Evolutionary conservation across 2,888 invertebrate genomes (phyloP).

Genomic region (Ennomos quercinarius): DNA sequence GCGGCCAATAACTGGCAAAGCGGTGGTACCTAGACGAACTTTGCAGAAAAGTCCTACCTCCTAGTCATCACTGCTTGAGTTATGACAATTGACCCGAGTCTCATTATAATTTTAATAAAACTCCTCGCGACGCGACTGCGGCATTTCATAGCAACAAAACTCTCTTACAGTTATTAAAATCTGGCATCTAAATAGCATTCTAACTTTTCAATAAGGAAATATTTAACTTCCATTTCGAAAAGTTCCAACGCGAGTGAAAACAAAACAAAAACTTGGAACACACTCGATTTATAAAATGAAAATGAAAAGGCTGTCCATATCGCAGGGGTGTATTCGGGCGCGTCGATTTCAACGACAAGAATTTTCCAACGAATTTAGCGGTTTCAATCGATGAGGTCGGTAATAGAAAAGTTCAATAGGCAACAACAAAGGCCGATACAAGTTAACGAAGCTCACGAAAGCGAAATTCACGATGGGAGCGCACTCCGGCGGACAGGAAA

Average conservation of each 20-base stretch:
- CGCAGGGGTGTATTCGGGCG: constrained; percentile 44
- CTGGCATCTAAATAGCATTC: constrained; percentile 61
- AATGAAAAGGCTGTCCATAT: constrained; percentile 67
- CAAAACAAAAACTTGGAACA: constrained; percentile 66
- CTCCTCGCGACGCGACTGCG: constrained; percentile 19
- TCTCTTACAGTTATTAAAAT: constrained; percentile 70
- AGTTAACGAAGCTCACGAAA: constrained; percentile 83
- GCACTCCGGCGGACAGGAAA: constrained; percentile 80
- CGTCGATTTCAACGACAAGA: constrained; percentile 60
- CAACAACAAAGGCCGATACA: constrained; percentile 81
- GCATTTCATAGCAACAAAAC: constrained; percentile 50
- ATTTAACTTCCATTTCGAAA: constrained; percentile 73
- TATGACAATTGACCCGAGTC: constrained; percentile 25
- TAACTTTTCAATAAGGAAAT: constrained; percentile 78
- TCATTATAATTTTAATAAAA: constrained; percentile 41
- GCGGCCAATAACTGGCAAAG: no score
- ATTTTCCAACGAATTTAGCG: constrained; percentile 79
- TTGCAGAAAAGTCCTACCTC: no score
- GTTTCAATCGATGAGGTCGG: constrained; percentile 78
- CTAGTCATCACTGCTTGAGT: no score
- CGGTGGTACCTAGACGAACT: no score
- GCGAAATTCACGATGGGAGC: constrained; percentile 78
- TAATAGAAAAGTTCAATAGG: constrained; percentile 84
- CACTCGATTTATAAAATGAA: constrained; percentile 67
- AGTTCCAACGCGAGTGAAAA: constrained; percentile 54